These are phyloP conservation scores for Cynaeus angustus DNA, from an alignment of 2,888 invertebrate species.

Conservation along the genomic window DNA sequence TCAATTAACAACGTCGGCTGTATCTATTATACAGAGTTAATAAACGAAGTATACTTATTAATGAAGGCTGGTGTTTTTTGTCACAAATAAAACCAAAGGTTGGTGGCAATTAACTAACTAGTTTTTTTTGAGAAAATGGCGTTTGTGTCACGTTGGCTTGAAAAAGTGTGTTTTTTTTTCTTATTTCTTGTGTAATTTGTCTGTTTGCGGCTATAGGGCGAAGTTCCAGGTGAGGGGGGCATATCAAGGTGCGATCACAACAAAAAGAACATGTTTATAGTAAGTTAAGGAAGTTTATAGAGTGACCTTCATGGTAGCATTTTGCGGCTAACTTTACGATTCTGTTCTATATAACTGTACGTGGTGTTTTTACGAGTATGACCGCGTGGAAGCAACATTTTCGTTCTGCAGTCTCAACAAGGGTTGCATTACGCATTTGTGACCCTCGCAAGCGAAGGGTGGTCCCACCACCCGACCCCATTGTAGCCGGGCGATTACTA, in stretches of 20 bases:
- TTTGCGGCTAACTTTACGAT: conserved; percentile 27
- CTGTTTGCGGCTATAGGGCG: too few species aligned
- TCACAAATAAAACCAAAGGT: too few species aligned
- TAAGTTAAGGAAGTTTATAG: conserved; percentile 10
- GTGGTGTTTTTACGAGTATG: conserved; percentile 16
- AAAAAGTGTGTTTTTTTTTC: too few species aligned
- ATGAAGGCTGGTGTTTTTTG: too few species aligned
- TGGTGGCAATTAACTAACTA: too few species aligned
- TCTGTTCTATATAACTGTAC: conserved; percentile 12
- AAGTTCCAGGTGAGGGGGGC: too few species aligned
- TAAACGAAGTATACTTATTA: too few species aligned
- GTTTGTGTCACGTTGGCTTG: too few species aligned
- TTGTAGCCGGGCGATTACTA: conserved; percentile 36
- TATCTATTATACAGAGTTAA: too few species aligned
- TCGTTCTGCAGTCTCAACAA: conserved; percentile 33
- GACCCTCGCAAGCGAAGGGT: conserved; percentile 23
- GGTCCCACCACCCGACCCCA: conserved; percentile 20
- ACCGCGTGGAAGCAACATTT: conserved; percentile 14
- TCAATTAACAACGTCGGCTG: too few species aligned
- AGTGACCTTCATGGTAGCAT: conserved; percentile 29
- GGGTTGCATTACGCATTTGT: conserved; percentile 43
- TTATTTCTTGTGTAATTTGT: too few species aligned
- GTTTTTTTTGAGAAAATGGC: too few species aligned
- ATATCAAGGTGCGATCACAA: not conserved
- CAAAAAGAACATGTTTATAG: not conserved